Conservation (phyloP, 2,797 vertebrate genomes). For the Pseudocheirus occidentalis region DNA sequence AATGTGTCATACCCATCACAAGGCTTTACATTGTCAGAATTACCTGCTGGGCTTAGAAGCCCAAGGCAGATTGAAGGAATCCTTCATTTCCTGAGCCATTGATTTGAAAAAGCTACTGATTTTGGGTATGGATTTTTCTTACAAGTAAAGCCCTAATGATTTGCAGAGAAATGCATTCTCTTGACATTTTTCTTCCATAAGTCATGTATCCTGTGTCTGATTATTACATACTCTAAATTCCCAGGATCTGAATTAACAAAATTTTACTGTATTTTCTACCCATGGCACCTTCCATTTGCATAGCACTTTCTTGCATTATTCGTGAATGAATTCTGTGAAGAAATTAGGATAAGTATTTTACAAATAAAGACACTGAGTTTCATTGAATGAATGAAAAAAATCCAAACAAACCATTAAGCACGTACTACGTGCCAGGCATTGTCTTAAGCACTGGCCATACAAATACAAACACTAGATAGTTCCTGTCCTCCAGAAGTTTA, state of each 20-base stretch:
- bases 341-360: not conserved
- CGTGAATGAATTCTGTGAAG: not conserved
- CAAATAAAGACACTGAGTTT: not conserved
- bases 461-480: not conserved
- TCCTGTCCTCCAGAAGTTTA: not conserved
- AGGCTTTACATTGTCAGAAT: constrained; percentile 15
- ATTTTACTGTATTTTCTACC: constrained; percentile 13
- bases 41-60: not conserved
- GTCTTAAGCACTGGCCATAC: not conserved
- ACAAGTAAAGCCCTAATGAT: constrained; percentile 25
- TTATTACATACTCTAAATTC: constrained; percentile 19
- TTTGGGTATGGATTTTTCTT: constrained; percentile 22
- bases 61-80: constrained; percentile 39
- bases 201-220: not conserved
- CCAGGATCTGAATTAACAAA: constrained; percentile 24
- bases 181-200: constrained; percentile 30
- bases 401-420: not conserved
- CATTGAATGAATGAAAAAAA: not conserved
- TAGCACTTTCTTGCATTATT: not conserved
- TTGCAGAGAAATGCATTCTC: constrained; percentile 54
- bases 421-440: not conserved
- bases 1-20: not conserved
- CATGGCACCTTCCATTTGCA: not conserved
- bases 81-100: constrained; percentile 21
- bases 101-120: constrained; percentile 37